A percentile compares a stretch with the other conserved stretches of the same genome.
These are phyloP conservation scores for Triplophysa bombifrons DNA, from an alignment of 2,797 vertebrate genomes.

Conservation along the genomic window DNA sequence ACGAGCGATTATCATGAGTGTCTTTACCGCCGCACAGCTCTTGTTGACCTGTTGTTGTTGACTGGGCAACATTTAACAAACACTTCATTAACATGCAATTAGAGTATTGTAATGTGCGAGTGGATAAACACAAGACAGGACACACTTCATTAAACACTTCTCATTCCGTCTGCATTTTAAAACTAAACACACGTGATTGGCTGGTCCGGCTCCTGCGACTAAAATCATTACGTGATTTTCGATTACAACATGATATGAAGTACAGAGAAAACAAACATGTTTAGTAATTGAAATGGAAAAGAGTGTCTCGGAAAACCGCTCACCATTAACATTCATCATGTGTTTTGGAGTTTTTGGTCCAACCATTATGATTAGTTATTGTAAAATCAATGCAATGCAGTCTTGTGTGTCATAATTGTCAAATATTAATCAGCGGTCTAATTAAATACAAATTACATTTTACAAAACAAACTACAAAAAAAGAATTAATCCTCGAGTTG, in stretches of 20 bases:
- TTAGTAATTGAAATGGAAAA: conserved; percentile 53
- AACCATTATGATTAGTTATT: conserved; percentile 57
- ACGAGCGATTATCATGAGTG: too few relatives aligned
- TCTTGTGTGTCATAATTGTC: conserved; percentile 40
- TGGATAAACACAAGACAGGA: conserved; percentile 61
- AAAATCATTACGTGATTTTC: conserved; percentile 44
- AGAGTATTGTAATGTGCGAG: conserved; percentile 62
- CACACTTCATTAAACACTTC: conserved; percentile 64
- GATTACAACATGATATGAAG: conserved; percentile 38
- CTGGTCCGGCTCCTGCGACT: conserved; percentile 33
- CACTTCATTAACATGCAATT: conserved; percentile 74
- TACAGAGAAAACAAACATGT: conserved; percentile 39
- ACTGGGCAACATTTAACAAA: conserved; percentile 64
- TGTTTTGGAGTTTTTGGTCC: conserved; percentile 40
- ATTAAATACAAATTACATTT: conserved; percentile 32
- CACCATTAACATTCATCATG: conserved; percentile 46
- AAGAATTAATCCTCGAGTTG: too few relatives aligned
- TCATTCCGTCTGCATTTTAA: conserved; percentile 30
- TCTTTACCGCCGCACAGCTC: not conserved
- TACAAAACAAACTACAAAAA: not conserved
- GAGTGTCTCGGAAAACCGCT: conserved; percentile 22
- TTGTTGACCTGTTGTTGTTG: conserved; percentile 60
- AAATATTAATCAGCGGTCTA: conserved; percentile 52
- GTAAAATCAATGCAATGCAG: conserved; percentile 48
- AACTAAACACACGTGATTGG: conserved; percentile 19